Conservation (phyloP, 2,797 vertebrate species). For the Enteromius trimaculatus region DNA sequence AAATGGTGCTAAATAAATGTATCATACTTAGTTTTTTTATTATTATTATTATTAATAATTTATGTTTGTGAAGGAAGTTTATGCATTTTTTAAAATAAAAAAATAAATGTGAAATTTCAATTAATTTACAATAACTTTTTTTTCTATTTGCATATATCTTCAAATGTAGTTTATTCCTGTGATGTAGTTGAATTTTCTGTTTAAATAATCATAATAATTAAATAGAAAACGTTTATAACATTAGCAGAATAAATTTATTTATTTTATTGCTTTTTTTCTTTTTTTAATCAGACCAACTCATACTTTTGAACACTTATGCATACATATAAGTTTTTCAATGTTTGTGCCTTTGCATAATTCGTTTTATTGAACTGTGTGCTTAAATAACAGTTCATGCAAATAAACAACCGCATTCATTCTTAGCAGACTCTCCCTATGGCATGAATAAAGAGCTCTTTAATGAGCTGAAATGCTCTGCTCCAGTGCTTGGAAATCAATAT, state of each 20-base stretch:
- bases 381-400: conserved; percentile 12
- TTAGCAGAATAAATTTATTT: too few species aligned
- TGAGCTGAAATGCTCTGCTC: background rate
- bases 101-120: background rate
- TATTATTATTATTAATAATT: background rate
- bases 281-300: background rate
- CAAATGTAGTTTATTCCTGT: background rate
- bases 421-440: background rate
- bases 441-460: conserved; percentile 18
- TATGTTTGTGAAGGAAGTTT: background rate
- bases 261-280: background rate
- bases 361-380: background rate
- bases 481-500: background rate
- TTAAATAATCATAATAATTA: background rate
- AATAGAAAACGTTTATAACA: background rate
- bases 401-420: conserved; percentile 1
- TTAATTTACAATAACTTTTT: background rate
- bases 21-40: background rate
- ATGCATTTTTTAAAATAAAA: background rate
- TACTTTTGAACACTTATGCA: background rate
- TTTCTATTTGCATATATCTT: background rate
- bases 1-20: background rate
- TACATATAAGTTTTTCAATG: background rate
- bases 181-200: background rate
- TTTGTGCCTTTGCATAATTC: background rate